Conservation (phyloP, 2,113 vertebrate genomes). For the Spizaetus ornatus region DNA sequence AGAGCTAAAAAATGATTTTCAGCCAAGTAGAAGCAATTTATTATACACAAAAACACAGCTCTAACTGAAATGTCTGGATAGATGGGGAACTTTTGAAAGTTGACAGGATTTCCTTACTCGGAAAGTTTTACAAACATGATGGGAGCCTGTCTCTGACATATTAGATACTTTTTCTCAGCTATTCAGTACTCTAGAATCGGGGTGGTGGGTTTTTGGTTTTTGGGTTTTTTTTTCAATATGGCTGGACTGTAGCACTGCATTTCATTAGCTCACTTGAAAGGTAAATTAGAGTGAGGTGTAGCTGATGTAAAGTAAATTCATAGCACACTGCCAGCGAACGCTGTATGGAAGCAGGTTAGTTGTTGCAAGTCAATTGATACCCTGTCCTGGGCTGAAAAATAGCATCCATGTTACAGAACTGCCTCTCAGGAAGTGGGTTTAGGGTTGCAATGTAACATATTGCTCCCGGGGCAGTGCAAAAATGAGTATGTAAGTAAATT, state of each 20-base stretch:
- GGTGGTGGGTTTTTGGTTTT: too few relatives aligned
- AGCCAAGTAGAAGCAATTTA: constrained; percentile 79
- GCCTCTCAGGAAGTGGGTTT: not conserved
- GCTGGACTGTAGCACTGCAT: not conserved
- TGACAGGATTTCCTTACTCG: constrained; percentile 62
- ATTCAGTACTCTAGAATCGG: not conserved
- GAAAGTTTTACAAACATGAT: constrained; percentile 33
- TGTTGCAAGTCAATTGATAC: not conserved
- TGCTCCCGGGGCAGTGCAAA: not conserved
- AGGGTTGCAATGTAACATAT: not conserved
- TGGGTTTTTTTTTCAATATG: not conserved
- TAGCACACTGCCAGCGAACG: not conserved
- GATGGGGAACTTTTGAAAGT: constrained; percentile 57
- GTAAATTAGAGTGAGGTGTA: constrained; percentile 13
- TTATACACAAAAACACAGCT: constrained; percentile 73
- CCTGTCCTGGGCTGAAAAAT: not conserved
- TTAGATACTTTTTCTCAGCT: not conserved
- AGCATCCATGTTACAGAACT: not conserved
- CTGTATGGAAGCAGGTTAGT: not conserved
- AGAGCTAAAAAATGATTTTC: constrained; percentile 76
- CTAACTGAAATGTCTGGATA: constrained; percentile 64
- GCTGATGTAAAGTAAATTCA: not conserved
- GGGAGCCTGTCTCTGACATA: not conserved
- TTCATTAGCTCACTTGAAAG: constrained; percentile 36
- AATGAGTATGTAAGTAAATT: not conserved